Evolutionary conservation across 2,797 vertebrate genomes (phyloP), one percentile per base, ranked within the genome.

Genomic region (Loriculus beryllinus): DNA sequence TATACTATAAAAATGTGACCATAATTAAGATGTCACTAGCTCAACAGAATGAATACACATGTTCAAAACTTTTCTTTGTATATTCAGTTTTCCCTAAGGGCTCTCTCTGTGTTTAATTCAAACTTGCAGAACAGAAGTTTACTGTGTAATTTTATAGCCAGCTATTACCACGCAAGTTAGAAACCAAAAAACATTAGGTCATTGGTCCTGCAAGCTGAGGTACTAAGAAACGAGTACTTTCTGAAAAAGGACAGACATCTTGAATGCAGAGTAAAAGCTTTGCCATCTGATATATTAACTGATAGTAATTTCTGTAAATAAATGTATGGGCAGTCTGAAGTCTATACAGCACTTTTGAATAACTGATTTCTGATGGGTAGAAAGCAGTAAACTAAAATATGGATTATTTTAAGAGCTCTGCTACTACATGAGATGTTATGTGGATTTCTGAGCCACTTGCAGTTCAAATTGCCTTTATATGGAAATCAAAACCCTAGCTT

Each of bases 21-120:
- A 59, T 72, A 95, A 93, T 86, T 88, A 86, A 76, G 65, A 87
- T 62, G 52, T 67, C 82, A 87, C 35, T 81, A 56, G 52, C 31
- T 40, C 9, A 48, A 81, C 35, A 72, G 65, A 75, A 89, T 3
- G n/a, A 67, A 63, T 49, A 57, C 59, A 75, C 45, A 28, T 29
- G 48, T 37, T 42, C 75, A 82, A 57, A 65, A 22, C 40, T 89
- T 82, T n/a, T 65, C 88, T 72, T 71, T 88, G 72, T 42, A 23
- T 25, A 60, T 39, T 6, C 83, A 63, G 19, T 64, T 87, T 82
- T 48, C 84, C 76, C 91, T 7, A 14, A 37, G 65, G 79, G 42
- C 28, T 85, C 86, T 62, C 22, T 12, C 45, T 64, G 64, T 42
- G 59, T 62, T 71, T 48, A 51, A 54, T 52, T 3, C 79, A 75